These are phyloP conservation scores for Scrobipalpa costella DNA, from an alignment of 2,888 invertebrate genomes.

Conservation along the genomic window DNA sequence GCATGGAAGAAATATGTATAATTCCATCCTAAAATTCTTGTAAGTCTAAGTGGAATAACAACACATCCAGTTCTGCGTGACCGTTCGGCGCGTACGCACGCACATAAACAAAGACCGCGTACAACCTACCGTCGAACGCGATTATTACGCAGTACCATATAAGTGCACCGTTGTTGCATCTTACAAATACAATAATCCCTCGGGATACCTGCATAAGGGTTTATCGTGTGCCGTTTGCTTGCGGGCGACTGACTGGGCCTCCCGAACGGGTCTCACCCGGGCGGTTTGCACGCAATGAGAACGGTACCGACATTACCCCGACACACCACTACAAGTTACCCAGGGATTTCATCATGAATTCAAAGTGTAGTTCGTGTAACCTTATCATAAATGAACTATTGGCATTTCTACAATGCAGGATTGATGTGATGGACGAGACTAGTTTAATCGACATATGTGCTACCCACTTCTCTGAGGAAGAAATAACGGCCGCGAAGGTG, in stretches of 20 bases:
- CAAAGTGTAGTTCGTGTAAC: neutral
- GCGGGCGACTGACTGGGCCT: constrained; percentile 1
- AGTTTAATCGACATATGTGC: neutral
- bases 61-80: no score
- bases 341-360: neutral
- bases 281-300: constrained; percentile 1
- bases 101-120: no score
- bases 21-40: no score
- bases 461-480: neutral
- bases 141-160: no score
- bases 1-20: no score
- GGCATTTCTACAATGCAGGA: neutral
- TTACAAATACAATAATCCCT: no score
- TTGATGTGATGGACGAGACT: no score
- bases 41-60: no score
- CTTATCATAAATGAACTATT: neutral
- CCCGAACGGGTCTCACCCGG: neutral
- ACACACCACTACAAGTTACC: neutral
- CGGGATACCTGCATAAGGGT: no score
- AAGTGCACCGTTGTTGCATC: no score
- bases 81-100: no score
- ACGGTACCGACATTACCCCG: neutral
- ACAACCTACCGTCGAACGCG: no score
- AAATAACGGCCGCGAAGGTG: neutral
- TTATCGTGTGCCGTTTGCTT: neutral